Conservation (phyloP, 2,888 invertebrate species). For the Cyrtodaria siliqua region DNA sequence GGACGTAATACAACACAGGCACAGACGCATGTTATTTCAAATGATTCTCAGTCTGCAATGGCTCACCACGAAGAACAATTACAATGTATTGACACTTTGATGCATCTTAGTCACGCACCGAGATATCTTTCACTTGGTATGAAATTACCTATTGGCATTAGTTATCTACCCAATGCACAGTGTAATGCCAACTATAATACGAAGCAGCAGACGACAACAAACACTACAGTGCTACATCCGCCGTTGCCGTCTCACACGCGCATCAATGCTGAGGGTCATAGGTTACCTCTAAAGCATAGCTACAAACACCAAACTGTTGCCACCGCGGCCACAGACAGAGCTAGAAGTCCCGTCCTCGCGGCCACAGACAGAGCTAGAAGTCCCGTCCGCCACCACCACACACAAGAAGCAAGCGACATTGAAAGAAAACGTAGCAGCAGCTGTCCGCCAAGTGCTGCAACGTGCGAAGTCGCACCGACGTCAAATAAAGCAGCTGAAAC, state of each 20-base stretch:
- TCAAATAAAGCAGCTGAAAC: background rate
- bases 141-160: background rate
- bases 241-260: slow-evolving; percentile 18
- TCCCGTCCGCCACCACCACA: background rate
- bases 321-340: slow-evolving; percentile 5
- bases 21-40: no score
- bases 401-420: background rate
- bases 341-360: slow-evolving; percentile 1
- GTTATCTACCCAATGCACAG: background rate
- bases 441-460: slow-evolving; percentile 44
- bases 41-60: no score
- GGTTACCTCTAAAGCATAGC: slow-evolving; percentile 56
- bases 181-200: no score
- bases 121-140: background rate
- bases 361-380: slow-evolving; percentile 16
- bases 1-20: background rate
- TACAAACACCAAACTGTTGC: slow-evolving; percentile 36
- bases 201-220: background rate
- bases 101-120: background rate
- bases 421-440: slow-evolving; percentile 44
- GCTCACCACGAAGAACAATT: background rate
- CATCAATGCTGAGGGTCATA: slow-evolving; percentile 35
- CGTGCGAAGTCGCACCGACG: background rate
- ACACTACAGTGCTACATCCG: background rate
- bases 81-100: background rate